Percentiles rank a stretch among this genome's conserved stretches.
Evolutionary conservation across 2,888 invertebrate species (phyloP).

Genomic region (Chaetogeoica ovagalla): DNA sequence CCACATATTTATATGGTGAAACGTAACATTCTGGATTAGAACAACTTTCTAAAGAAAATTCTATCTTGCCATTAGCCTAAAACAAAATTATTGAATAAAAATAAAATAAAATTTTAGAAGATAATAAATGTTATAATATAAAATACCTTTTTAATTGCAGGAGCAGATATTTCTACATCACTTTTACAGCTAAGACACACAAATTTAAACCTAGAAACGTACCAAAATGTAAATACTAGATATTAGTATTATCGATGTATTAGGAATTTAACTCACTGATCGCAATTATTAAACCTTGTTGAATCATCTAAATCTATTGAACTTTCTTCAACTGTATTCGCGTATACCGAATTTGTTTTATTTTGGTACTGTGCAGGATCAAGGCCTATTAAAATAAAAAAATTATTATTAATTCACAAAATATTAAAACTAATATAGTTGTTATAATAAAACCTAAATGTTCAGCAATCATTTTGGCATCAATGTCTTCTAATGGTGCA

Average conservation of each 20-base stretch:
- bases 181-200: constrained; percentile 62
- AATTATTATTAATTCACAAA: not conserved
- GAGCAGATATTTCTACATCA: constrained; percentile 62
- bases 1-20: constrained; percentile 69
- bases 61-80: constrained; percentile 59
- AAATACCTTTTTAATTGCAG: constrained; percentile 54
- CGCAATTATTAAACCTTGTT: constrained; percentile 49
- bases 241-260: not conserved
- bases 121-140: not conserved
- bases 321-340: constrained; percentile 32
- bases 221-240: not conserved
- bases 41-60: constrained; percentile 72
- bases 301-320: constrained; percentile 45
- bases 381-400: constrained; percentile 27
- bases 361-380: constrained; percentile 33
- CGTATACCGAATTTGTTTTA: constrained; percentile 10
- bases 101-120: constrained; percentile 7
- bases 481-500: constrained; percentile 93
- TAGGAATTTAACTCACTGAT: constrained; percentile 36
- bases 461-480: constrained; percentile 85
- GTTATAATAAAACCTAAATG: constrained; percentile 70
- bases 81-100: not conserved
- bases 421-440: constrained; percentile 41
- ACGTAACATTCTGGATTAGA: constrained; percentile 71
- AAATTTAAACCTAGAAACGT: constrained; percentile 67